Conservation (phyloP, 2,113 vertebrate genomes). For the Neoarius graeffei region DNA sequence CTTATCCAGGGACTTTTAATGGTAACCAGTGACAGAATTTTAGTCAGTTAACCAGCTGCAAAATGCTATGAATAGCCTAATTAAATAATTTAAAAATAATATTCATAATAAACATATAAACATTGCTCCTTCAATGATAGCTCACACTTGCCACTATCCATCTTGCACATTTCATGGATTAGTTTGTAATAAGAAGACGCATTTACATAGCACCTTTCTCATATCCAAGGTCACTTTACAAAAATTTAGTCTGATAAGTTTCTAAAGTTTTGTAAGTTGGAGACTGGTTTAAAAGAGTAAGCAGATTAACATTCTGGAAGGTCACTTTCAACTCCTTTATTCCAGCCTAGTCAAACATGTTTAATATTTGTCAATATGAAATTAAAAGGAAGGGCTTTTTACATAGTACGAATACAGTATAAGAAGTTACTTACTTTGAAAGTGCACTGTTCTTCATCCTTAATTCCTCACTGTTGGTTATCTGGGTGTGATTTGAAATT, state of each 20-base stretch:
- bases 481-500: constrained; percentile 55
- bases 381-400: not conserved
- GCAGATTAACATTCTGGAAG: not conserved
- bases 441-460: constrained; percentile 67
- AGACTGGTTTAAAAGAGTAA: not conserved
- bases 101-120: not conserved
- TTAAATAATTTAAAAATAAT: not conserved
- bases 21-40: too few species aligned
- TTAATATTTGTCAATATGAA: not conserved
- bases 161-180: not conserved
- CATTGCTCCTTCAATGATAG: not conserved
- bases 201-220: not conserved
- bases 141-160: not conserved
- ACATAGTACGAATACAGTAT: not conserved
- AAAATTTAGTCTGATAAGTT: not conserved
- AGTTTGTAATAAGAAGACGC: not conserved
- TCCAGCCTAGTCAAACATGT: not conserved
- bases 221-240: not conserved
- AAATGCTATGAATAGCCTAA: not conserved
- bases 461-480: constrained; percentile 58
- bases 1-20: not conserved
- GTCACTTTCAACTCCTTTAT: not conserved
- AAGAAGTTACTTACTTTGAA: constrained; percentile 58
- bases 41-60: not conserved
- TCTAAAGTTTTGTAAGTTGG: not conserved